These are phyloP conservation scores for Pentamera pediparva DNA, from an alignment of 53 echinoderm and acorn worm species.

Conservation along the genomic window DNA sequence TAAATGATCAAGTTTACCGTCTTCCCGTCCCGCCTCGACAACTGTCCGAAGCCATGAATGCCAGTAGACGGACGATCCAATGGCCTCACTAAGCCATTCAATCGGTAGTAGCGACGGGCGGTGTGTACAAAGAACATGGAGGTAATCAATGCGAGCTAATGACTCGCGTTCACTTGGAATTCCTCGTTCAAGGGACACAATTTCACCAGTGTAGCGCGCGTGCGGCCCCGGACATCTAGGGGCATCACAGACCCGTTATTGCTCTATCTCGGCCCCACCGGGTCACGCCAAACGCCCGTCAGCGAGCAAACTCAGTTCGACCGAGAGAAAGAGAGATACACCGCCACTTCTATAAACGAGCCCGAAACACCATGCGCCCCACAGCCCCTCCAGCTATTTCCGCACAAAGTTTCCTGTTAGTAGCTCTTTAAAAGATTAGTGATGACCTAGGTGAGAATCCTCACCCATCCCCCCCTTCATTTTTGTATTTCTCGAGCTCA, in stretches of 20 bases:
- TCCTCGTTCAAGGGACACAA: conserved; percentile 42
- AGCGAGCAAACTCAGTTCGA: conserved; percentile 73
- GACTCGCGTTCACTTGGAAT: conserved; percentile 50
- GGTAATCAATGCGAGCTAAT: conserved; percentile 63
- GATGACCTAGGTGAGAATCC: too few relatives aligned
- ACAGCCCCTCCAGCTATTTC: too few relatives aligned
- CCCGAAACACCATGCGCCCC: too few relatives aligned
- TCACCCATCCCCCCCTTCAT: too few relatives aligned
- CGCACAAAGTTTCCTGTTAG: too few relatives aligned
- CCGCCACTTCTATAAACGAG: conserved; percentile 70
- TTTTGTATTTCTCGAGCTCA: too few relatives aligned
- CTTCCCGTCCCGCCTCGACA: conserved; percentile 40
- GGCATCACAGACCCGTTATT: conserved; percentile 91
- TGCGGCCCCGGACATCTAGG: conserved; percentile 68
- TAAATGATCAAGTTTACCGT: conserved; percentile 75
- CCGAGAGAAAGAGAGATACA: conserved; percentile 77
- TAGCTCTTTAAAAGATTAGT: too few relatives aligned
- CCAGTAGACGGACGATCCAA: conserved; percentile 51
- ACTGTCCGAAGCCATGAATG: conserved; percentile 9
- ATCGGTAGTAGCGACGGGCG: conserved; percentile 70
- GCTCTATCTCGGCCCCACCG: conserved; percentile 70
- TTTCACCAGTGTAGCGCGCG: too few relatives aligned
- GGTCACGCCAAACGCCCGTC: conserved; percentile 54
- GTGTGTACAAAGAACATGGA: conserved; percentile 62
- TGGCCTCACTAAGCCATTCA: conserved; percentile 66